A percentile compares a stretch with the other conserved stretches of the same genome.
These are phyloP conservation scores for Chrysolina haemoptera DNA, from an alignment of 2,888 invertebrate species.

Conservation along the genomic window DNA sequence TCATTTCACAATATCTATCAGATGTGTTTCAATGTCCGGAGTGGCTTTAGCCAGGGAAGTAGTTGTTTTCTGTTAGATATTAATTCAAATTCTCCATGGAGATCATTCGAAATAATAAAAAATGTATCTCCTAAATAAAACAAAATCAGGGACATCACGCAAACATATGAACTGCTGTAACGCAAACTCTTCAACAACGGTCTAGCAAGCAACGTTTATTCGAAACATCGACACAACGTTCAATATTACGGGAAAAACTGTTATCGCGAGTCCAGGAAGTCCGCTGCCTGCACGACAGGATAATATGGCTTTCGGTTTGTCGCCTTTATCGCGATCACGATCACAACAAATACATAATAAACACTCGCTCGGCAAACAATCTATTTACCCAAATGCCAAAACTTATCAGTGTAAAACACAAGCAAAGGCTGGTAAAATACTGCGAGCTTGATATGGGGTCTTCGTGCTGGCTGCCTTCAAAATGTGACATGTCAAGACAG, in stretches of 20 bases:
- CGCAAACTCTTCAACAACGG: neutral
- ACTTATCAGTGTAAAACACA: slow-evolving; percentile 49
- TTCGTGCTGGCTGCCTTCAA: neutral
- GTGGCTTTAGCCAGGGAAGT: too few relatives aligned
- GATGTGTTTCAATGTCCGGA: too few relatives aligned
- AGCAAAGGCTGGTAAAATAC: slow-evolving; percentile 20
- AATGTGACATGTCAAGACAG: neutral
- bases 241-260: slow-evolving; percentile 38
- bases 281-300: slow-evolving; percentile 63
- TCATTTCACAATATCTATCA: too few relatives aligned
- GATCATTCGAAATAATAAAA: too few relatives aligned
- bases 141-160: too few relatives aligned
- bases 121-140: too few relatives aligned
- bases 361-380: slow-evolving; percentile 53
- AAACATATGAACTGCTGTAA: too few relatives aligned
- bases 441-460: slow-evolving; percentile 9
- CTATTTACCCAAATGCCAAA: slow-evolving; percentile 58
- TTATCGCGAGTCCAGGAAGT: slow-evolving; percentile 60
- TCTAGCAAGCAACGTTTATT: slow-evolving; percentile 32
- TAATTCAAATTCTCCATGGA: too few relatives aligned
- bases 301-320: slow-evolving; percentile 61
- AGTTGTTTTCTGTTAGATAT: too few relatives aligned
- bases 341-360: slow-evolving; percentile 58
- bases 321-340: slow-evolving; percentile 60
- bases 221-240: slow-evolving; percentile 18